Evolutionary conservation across 2,797 vertebrate genomes (phyloP).

Genomic region (Anguilla megastoma): DNA sequence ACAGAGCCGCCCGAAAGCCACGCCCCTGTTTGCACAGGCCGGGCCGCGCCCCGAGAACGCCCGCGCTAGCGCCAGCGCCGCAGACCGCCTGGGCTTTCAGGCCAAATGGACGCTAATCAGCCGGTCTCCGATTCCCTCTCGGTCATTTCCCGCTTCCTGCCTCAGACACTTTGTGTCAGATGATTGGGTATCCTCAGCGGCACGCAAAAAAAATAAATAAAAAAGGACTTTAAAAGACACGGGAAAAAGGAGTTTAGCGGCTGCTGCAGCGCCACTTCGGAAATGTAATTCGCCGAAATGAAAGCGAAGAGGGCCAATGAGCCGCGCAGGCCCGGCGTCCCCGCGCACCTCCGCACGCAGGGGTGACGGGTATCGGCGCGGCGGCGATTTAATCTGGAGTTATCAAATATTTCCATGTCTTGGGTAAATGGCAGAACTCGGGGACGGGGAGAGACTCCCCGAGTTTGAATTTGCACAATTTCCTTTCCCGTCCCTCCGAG

Average conservation of each 20-base stretch:
- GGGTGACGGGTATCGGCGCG: slow-evolving; percentile 66
- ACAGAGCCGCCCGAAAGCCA: not conserved
- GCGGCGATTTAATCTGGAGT: slow-evolving; percentile 67
- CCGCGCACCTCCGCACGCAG: slow-evolving; percentile 67
- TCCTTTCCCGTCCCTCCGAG: slow-evolving; percentile 61
- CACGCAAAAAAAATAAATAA: not conserved
- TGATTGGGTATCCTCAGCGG: not conserved
- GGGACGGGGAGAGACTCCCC: slow-evolving; percentile 59
- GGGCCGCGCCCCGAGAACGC: not conserved
- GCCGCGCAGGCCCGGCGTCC: not conserved
- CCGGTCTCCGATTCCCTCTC: not conserved
- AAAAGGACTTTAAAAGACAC: not conserved
- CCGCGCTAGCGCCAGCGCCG: not conserved
- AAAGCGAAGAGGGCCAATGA: not conserved
- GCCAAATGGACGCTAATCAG: not conserved
- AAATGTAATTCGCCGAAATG: slow-evolving; percentile 8
- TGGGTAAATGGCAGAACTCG: slow-evolving; percentile 68
- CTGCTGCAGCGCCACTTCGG: not conserved
- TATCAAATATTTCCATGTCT: slow-evolving; percentile 72
- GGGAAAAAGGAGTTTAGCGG: not conserved
- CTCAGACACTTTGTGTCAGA: not conserved
- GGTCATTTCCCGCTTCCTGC: not conserved
- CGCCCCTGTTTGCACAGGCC: not conserved
- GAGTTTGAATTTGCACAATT: slow-evolving; percentile 64
- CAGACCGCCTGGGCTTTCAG: not conserved